Base-by-base conservation (phyloP, 2,888 invertebrate species). In the Dyspetes luteomarginatus region DNA sequence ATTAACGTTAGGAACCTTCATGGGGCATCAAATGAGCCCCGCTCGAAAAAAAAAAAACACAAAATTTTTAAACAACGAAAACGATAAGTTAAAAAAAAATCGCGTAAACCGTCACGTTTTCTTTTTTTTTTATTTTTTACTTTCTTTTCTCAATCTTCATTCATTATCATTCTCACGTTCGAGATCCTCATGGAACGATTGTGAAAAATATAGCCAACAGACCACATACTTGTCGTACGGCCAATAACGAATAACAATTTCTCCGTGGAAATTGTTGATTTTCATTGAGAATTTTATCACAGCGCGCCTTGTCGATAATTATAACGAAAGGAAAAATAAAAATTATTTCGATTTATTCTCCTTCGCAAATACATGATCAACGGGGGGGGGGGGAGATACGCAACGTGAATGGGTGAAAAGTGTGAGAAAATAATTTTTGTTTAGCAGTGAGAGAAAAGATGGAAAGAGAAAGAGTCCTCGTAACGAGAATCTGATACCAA, bases 11-110 rank as follows among this genome's bases (percentile, higher is more conserved):
- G 88, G 88, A 89, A 89, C 87, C 87, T 88, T 84, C 67, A 85
- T 89, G 87, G 88, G 89, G 88, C 88, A 86, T 60, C 86, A 85
- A 82, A 87, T 84, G 85, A 87, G 88, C 86, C 88, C 85, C 3
- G 55, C 17, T 45, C 28, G 43, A n/a, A 19, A 36, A 45, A 41
- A 19, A 36, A 45, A 41, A 24, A 4, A 15, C 4, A 12, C 9
- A 56, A 28, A 12, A 36, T 24, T 4, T 85, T 83, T 85, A 81
- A 86, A 78, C 83, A 81, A 69, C 48, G n/a, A 74, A 71, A 48
- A 41, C 43, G 65, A 9, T 62, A 64, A 83, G 43, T 24, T 24
- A 45, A 28, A 50, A 28, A 24, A 60, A 50, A 48, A 15, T 72
- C 58, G 45, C 24, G 26, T 43, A 74, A 75, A 55, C 75, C 50